Base-by-base conservation (phyloP, 2,888 invertebrate species). In the Sepiola atlantica region DNA sequence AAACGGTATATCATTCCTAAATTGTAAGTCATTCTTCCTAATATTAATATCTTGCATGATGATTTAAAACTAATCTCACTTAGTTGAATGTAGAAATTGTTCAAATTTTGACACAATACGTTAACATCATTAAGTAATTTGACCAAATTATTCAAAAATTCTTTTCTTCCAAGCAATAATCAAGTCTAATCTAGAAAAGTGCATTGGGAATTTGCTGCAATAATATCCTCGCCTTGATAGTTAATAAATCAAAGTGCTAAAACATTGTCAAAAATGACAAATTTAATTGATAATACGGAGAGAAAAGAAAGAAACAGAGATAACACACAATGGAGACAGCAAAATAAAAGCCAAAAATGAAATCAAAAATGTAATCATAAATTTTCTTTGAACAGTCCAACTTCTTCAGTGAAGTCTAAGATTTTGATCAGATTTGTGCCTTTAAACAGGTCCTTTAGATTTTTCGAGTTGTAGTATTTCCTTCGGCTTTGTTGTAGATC, bases 191-290 rank as follows among this genome's bases (percentile, higher is more conserved):
- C n/a, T 77, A 77, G 16, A 77, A 77, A 77, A 77, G 77, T 77
- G 77, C 77, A 77, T 77, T 77, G 77, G 77, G 77, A 77, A 77
- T n/a, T 77, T n/a, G 77, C n/a, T n/a, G 77, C 77, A 77, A 28
- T n/a, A 77, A 77, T 77, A 77, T 77, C n/a, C n/a, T n/a, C n/a
- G 77, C 77, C 0, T 77, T 77, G 77, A 77, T n/a, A 77, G 77
- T 77, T 77, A 77, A 77, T 77, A 77, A 77, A 77, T 77, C 77
- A 77, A 77, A 77, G 77, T 77, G 77, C n/a, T 77, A 77, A 77
- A 77, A 77, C 77, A 77, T n/a, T 77, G 77, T 77, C 77, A 77
- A 77, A 77, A 77, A 77, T 77, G 77, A 77, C 77, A 77, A 77
- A n/a, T 77, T n/a, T 77, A 77, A 77, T 77, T 77, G 77, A 77